Evolutionary conservation across 1,140 invertebrate species (phyloP).

Genomic region (Trichoplusia ni): DNA sequence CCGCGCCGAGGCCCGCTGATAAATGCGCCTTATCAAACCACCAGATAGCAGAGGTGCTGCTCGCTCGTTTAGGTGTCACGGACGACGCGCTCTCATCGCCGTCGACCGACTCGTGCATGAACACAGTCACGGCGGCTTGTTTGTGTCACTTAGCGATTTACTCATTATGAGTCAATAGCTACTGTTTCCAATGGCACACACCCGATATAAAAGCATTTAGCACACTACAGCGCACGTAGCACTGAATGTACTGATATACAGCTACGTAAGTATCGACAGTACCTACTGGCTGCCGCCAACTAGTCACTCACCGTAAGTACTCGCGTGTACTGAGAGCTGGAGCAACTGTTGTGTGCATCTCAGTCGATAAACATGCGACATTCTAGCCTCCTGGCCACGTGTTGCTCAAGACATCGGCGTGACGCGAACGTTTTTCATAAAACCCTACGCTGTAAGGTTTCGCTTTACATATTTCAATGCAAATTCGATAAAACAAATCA

Average conservation of each 20-base stretch:
- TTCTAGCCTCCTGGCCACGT: slow-evolving; percentile 11
- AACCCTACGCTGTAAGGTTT: neutral
- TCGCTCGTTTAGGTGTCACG: slow-evolving; percentile 76
- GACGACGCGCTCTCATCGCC: slow-evolving; percentile 58
- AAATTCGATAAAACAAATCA: neutral
- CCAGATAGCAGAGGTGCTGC: slow-evolving; percentile 78
- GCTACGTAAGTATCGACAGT: neutral
- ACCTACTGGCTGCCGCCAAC: neutral
- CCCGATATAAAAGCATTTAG: slow-evolving; percentile 33
- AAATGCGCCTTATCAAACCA: slow-evolving; percentile 74
- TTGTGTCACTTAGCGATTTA: slow-evolving; percentile 59
- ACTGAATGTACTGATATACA: slow-evolving; percentile 4
- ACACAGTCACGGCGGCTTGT: slow-evolving; percentile 53
- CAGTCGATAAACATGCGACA: neutral
- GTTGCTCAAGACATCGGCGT: slow-evolving; percentile 11
- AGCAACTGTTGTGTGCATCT: slow-evolving; percentile 12
- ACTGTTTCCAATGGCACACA: slow-evolving; percentile 37
- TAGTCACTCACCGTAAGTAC: neutral
- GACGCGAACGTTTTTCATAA: neutral
- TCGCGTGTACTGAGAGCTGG: slow-evolving; percentile 1
- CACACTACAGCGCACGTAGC: slow-evolving; percentile 5
- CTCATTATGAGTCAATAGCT: slow-evolving; percentile 57
- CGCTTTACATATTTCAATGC: neutral
- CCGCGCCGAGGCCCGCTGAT: slow-evolving; percentile 66
- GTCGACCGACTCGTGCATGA: slow-evolving; percentile 46